phyloP scores from a whole-genome alignment of 2,113 vertebrate species.

The Nesogale talazaci region DNA sequence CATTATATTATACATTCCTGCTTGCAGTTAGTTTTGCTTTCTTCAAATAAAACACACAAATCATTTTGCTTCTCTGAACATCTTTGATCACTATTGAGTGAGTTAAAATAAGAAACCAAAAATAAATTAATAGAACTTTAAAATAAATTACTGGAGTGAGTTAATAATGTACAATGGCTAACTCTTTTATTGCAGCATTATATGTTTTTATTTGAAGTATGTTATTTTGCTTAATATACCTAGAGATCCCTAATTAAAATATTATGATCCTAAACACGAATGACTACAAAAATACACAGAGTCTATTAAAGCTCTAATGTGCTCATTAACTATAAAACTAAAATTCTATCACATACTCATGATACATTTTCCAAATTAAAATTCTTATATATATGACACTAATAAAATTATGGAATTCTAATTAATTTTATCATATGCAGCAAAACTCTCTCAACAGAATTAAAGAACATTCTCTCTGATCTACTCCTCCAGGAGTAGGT shows the following conservation, averaged over 20 bases:
- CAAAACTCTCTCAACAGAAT: too few relatives aligned
- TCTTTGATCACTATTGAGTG: neutral
- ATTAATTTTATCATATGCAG: too few relatives aligned
- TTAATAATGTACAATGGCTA: neutral
- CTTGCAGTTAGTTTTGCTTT: neutral
- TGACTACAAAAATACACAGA: too few relatives aligned
- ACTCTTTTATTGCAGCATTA: neutral
- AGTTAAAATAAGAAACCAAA: neutral
- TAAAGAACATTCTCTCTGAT: too few relatives aligned
- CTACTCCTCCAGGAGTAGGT: neutral
- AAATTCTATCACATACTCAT: too few relatives aligned
- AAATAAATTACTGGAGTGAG: neutral
- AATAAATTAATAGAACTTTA: neutral
- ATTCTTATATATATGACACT: too few relatives aligned
- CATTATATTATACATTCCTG: neutral
- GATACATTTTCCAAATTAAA: too few relatives aligned
- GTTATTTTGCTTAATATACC: neutral
- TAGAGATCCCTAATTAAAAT: too few relatives aligned
- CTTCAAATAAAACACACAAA: neutral
- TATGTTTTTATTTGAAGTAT: neutral
- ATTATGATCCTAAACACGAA: too few relatives aligned
- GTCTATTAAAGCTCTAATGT: too few relatives aligned
- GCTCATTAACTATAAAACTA: too few relatives aligned
- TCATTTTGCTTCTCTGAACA: neutral
- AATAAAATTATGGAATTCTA: too few relatives aligned